A percentile compares a stretch with the other conserved stretches of the same genome.
phyloP scores from a whole-genome alignment of 1,140 invertebrate species.

The Calliopsis andreniformis region DNA sequence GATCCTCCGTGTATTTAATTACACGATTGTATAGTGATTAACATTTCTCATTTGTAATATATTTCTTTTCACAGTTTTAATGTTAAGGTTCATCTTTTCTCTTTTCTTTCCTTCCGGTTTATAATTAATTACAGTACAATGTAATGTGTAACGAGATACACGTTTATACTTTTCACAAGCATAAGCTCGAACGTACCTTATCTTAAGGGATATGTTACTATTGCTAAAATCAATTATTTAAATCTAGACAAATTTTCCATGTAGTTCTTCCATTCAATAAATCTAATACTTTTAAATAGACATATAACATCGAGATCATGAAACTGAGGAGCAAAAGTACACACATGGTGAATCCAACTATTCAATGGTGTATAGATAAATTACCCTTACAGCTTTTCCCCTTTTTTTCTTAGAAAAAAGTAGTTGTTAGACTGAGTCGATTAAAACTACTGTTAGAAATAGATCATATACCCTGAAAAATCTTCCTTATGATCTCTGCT shows the following conservation, averaged over 20 bases:
- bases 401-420: constrained; percentile 17
- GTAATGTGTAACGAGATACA: constrained; percentile 53
- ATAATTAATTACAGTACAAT: constrained; percentile 58
- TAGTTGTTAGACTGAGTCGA: constrained; percentile 19
- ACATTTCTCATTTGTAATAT: constrained; percentile 36
- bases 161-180: constrained; percentile 59
- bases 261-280: constrained; percentile 16
- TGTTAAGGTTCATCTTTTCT: constrained; percentile 36
- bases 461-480: neutral
- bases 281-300: constrained; percentile 29
- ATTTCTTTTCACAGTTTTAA: constrained; percentile 46
- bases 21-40: constrained; percentile 47
- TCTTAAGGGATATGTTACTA: constrained; percentile 49
- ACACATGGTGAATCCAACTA: constrained; percentile 22
- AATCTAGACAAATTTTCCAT: constrained; percentile 36
- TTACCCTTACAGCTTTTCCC: constrained; percentile 4
- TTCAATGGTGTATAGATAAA: constrained; percentile 28
- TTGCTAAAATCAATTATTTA: constrained; percentile 40
- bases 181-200: constrained; percentile 59
- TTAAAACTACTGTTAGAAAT: constrained; percentile 3
- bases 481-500: neutral
- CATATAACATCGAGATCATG: constrained; percentile 35
- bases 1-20: constrained; percentile 47
- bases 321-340: constrained; percentile 33
- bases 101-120: constrained; percentile 16